Percentiles rank a stretch among this genome's conserved stretches.
phyloP scores from a whole-genome alignment of 2,797 vertebrate species.

The Danio albolineatus region DNA sequence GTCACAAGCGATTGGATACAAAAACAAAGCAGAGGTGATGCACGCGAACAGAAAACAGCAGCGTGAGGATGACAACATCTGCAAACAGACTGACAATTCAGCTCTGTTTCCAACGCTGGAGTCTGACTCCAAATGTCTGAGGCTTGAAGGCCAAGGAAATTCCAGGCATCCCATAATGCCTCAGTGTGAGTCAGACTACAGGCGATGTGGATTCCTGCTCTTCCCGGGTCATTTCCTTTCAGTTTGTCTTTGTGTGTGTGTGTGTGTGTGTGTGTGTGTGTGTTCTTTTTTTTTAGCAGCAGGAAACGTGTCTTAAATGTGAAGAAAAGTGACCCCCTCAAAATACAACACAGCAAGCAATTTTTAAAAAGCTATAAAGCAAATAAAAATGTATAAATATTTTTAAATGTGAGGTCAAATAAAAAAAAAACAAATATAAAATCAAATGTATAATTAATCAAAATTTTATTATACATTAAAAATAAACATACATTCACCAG shows the following conservation, averaged over 20 bases:
- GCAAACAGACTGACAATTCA: slow-evolving; percentile 9
- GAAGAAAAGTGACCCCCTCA: slow-evolving; percentile 26
- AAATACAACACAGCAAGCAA: background rate
- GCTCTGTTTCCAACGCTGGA: background rate
- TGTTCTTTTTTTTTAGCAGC: slow-evolving; percentile 52
- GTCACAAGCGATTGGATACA: background rate
- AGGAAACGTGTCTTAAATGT: slow-evolving; percentile 70
- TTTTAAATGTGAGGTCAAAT: no score
- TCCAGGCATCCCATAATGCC: slow-evolving; percentile 44
- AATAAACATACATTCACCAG: no score
- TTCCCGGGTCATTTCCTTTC: slow-evolving; percentile 72
- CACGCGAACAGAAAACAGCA: background rate
- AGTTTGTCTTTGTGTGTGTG: slow-evolving; percentile 65
- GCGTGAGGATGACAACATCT: background rate
- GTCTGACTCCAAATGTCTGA: background rate
- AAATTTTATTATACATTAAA: no score
- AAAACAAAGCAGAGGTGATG: slow-evolving; percentile 3
- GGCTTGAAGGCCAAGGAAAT: slow-evolving; percentile 32
- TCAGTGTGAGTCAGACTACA: slow-evolving; percentile 43
- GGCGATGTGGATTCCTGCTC: slow-evolving; percentile 67
- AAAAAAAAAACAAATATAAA: no score
- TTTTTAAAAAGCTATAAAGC: no score
- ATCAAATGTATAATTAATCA: no score
- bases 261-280: no score
- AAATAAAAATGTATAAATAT: background rate